These are phyloP conservation scores for Seriola quinqueradiata DNA, from an alignment of 2,113 vertebrate genomes.

Conservation along the genomic window DNA sequence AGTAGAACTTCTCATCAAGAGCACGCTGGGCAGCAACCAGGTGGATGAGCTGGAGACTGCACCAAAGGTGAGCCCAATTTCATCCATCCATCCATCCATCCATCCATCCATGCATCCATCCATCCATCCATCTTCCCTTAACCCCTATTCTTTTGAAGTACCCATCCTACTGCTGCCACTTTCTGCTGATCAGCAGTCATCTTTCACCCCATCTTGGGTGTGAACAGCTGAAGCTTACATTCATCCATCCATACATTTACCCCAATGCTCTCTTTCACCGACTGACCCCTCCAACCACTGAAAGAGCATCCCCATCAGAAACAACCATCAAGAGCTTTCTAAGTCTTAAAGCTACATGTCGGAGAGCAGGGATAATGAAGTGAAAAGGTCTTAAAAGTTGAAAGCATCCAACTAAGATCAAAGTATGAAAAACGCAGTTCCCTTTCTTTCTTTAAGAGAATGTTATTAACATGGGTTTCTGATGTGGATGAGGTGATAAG, in stretches of 20 bases:
- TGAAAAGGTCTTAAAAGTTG: not conserved
- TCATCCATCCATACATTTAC: not conserved
- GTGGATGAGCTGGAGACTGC: slow-evolving; percentile 90
- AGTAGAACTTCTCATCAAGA: slow-evolving; percentile 90
- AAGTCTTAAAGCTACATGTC: not conserved
- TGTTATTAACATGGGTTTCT: slow-evolving; percentile 1
- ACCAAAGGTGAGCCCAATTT: slow-evolving; percentile 88
- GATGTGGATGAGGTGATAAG: not conserved
- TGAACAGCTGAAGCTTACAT: not conserved
- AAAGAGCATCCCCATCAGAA: slow-evolving; percentile 1
- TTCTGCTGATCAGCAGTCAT: not conserved
- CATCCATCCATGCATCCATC: slow-evolving; percentile 22
- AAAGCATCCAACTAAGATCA: not conserved
- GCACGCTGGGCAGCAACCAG: slow-evolving; percentile 88
- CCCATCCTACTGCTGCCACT: not conserved
- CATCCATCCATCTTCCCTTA: not conserved
- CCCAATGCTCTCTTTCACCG: not conserved
- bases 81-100: not conserved
- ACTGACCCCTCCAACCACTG: not conserved
- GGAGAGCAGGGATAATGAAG: not conserved
- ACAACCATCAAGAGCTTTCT: not conserved
- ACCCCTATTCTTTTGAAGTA: not conserved
- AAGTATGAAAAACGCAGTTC: not conserved
- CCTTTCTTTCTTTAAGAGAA: not conserved
- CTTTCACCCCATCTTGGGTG: not conserved